phyloP scores from a whole-genome alignment of 2,888 invertebrate genomes.

The Chloromyia formosa region DNA sequence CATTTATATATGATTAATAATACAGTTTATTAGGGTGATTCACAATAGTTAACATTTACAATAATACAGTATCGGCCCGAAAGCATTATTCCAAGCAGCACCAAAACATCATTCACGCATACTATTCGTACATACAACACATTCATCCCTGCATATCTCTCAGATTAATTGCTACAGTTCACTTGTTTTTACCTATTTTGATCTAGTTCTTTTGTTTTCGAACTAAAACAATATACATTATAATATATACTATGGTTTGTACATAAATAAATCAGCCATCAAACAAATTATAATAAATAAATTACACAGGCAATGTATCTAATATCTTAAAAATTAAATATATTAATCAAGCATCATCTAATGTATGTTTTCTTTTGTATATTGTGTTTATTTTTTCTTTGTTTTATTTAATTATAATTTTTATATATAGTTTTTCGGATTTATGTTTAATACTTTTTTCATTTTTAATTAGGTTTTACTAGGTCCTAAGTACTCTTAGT shows the following conservation, averaged over 20 bases:
- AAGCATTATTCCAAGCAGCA: conserved; percentile 42
- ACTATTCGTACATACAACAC: neutral
- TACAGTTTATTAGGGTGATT: conserved; percentile 42
- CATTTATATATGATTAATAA: conserved; percentile 36
- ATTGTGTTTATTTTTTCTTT: neutral
- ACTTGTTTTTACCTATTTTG: conserved; percentile 5
- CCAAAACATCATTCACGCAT: conserved; percentile 20
- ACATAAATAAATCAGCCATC: conserved; percentile 35
- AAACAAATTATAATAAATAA: conserved; percentile 40
- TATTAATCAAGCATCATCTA: conserved; percentile 40
- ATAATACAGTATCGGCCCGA: conserved; percentile 38
- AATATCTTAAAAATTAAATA: conserved; percentile 33
- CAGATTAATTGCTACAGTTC: conserved; percentile 2
- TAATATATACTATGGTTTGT: conserved; percentile 29
- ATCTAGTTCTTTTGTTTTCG: conserved; percentile 8
- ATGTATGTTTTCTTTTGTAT: neutral
- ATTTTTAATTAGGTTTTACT: conserved; percentile 1
- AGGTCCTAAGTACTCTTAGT: conserved; percentile 12
- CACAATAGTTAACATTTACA: conserved; percentile 42
- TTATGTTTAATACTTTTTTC: conserved; percentile 23
- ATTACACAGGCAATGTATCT: conserved; percentile 41
- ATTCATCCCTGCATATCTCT: conserved; percentile 12
- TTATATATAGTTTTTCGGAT: neutral
- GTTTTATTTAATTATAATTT: conserved; percentile 7
- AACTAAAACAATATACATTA: no score